Base-by-base conservation (phyloP, 2,113 vertebrate genomes). In the Platysteira castanea region DNA sequence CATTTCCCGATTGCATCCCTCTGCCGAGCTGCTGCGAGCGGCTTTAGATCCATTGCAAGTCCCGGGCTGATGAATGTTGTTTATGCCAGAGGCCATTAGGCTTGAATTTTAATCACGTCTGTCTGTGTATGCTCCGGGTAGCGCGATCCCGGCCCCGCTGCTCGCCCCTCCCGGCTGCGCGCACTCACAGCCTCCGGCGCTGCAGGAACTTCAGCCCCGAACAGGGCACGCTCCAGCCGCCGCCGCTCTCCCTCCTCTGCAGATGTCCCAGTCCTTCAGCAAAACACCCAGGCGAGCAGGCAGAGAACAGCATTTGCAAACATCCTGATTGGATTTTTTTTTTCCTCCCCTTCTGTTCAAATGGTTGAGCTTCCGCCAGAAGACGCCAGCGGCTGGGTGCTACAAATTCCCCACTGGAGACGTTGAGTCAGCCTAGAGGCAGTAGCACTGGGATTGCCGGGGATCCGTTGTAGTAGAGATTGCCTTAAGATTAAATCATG, bases 21-120 rank as follows among this genome's bases (percentile, higher is more conserved):
- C 98, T 52, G 98, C 97, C 69, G 96, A 97, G 96, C 93, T 95
- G 26, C 96, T 57, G 92, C 97, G 97, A 93, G 98, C 97, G 56
- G 98, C 97, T 98, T 98, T 98, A 97, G 98, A 98, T 96, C 98
- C 98, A 96, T 96, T 97, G 96, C 97, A 97, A 85, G 97, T 98
- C 87, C 98, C 95, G 26, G 97, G 93, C 93, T 98, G 98, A 93
- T 97, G 98, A 83, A 97, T 97, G 97, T 98, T 99, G 93, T 98
- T 98, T 97, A 98, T 95, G 96, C 98, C 98, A 82, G 99, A 98
- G 89, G 98, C 98, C 99, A 99, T 99, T 96, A 98, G 98, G 83
- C 70, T 93, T 39, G 81, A 79, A 68, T 89, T 91, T 79, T 57
- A 93, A 79, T 65, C 65, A 19, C 57, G 49, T 21, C 80, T 10